Evolutionary conservation across 2,113 vertebrate species (phyloP).

Genomic region (Eurypyga helias): DNA sequence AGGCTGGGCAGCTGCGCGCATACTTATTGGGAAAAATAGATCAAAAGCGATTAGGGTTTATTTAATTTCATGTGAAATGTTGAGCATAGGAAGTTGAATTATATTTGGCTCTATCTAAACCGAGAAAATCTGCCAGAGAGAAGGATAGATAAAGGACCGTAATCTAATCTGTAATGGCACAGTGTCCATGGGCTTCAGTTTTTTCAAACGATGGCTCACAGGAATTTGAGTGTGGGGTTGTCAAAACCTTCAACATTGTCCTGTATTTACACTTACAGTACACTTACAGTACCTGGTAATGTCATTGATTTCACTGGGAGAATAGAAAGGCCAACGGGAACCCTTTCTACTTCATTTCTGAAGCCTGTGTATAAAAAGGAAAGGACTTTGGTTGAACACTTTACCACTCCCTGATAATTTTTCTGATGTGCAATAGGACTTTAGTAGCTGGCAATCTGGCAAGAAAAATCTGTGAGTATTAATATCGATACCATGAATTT

Average conservation of each 20-base stretch:
- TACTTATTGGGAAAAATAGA: constrained; percentile 21
- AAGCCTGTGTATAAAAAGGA: not conserved
- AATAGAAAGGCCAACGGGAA: not conserved
- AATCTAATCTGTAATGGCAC: not conserved
- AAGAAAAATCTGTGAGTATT: not conserved
- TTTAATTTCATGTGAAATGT: not conserved
- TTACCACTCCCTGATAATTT: not conserved
- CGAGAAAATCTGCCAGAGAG: not conserved
- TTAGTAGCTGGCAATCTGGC: not conserved
- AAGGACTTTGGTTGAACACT: not conserved
- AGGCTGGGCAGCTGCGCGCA: constrained; percentile 5
- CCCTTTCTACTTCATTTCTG: not conserved
- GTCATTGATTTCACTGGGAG: not conserved
- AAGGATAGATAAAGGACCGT: not conserved
- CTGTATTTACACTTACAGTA: not conserved
- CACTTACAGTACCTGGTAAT: not conserved
- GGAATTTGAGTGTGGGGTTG: not conserved
- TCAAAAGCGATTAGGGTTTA: constrained; percentile 24
- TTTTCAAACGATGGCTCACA: not conserved
- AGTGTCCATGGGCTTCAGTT: not conserved
- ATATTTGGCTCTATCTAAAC: not conserved
- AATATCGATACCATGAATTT: not conserved
- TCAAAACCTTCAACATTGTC: not conserved
- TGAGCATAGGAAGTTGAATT: not conserved
- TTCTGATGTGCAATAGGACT: not conserved